Conservation (phyloP, 2,113 vertebrate species). For the Alouatta palliata region DNA sequence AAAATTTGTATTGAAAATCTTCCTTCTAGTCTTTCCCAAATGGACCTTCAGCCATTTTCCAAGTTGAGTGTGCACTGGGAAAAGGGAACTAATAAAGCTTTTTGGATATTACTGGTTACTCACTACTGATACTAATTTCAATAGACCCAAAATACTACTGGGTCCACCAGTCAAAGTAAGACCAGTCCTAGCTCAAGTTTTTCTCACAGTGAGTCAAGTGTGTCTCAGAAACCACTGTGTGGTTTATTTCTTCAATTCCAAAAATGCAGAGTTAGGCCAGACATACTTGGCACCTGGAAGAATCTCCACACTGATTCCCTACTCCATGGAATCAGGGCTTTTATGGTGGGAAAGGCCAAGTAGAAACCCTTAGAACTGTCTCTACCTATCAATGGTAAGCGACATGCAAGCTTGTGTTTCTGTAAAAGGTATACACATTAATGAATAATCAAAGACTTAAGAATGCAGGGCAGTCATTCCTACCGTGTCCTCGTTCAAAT, state of each 20-base stretch:
- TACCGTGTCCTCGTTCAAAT: neutral
- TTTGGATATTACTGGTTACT: neutral
- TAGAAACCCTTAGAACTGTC: neutral
- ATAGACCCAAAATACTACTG: neutral
- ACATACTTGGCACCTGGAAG: neutral
- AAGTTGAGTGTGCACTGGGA: neutral
- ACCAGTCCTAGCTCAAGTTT: neutral
- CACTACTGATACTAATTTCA: neutral
- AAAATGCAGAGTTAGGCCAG: neutral
- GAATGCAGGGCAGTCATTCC: neutral
- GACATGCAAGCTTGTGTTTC: neutral
- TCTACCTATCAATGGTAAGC: neutral
- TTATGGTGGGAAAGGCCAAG: neutral
- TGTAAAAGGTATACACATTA: neutral
- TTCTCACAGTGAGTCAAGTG: neutral
- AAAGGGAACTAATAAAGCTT: neutral
- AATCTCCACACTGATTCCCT: neutral
- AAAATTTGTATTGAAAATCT: neutral
- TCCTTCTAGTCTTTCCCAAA: neutral
- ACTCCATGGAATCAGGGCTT: neutral
- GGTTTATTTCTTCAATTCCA: neutral
- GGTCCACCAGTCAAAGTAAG: neutral
- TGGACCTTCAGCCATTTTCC: neutral
- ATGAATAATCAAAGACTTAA: neutral
- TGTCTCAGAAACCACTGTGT: neutral